Conservation (phyloP, 2,888 invertebrate species). For the Lepidonotus clava region DNA sequence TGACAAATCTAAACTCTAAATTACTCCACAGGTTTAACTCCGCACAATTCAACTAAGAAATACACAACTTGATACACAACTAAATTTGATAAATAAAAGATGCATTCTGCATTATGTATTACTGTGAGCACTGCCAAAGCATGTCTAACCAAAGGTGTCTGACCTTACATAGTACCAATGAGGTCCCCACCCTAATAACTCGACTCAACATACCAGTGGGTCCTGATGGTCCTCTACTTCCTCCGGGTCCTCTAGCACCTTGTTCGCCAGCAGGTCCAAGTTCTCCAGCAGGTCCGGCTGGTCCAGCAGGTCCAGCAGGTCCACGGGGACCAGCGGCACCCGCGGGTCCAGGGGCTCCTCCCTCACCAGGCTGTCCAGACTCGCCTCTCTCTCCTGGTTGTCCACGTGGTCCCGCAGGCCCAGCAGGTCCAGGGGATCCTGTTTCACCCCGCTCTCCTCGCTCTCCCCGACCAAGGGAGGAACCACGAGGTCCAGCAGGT, state of each 20-base stretch:
- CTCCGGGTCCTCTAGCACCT: conserved; percentile 38
- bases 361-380: conserved; percentile 59
- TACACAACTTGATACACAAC: too few species aligned
- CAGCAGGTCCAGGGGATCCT: conserved; percentile 52
- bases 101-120: too few species aligned
- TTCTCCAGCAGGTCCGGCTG: conserved; percentile 51
- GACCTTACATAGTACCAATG: too few species aligned
- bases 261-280: conserved; percentile 1
- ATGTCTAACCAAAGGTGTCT: too few species aligned
- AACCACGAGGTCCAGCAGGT: conserved; percentile 48
- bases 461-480: background rate
- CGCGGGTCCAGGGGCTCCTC: conserved; percentile 20
- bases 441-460: background rate
- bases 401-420: conserved; percentile 53
- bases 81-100: too few species aligned
- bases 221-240: conserved; percentile 62
- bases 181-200: too few species aligned
- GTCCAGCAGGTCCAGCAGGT: conserved; percentile 56
- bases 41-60: too few species aligned
- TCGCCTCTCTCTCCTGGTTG: conserved; percentile 12
- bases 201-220: conserved; percentile 1
- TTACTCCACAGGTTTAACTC: too few species aligned
- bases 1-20: too few species aligned
- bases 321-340: conserved; percentile 57
- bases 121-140: too few species aligned